Evolutionary conservation across 1,140 invertebrate species (phyloP), one percentile per base, ranked within the genome.

Genomic region (Tetramorium parvispinum): DNA sequence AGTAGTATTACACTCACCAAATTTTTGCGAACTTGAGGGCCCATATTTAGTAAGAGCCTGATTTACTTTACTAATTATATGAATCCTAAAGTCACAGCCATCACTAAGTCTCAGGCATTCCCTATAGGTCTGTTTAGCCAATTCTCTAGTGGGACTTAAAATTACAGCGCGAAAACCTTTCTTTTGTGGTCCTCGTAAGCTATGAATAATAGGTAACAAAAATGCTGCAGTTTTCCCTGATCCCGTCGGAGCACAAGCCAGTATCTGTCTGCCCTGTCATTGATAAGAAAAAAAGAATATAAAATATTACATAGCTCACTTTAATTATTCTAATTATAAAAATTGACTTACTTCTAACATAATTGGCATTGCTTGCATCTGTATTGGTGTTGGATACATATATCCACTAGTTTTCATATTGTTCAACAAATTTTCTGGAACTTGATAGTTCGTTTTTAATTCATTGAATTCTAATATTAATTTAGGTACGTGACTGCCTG

Each of bases 221-320:
- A 98, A 99, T 0, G 98, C 98, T 18, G 97, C 97, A 0, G 98
- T 98, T 95, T 99, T 99, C 82, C 97, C 97, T 73, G 98, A 98
- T 16, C 98, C 98, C 0, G 98, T 99, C 13, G 99, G 99, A 0
- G 99, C 99, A 95, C 98, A 99, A 8, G 98, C 98, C 93, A 99
- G 96, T 24, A 99, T 94, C 93, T 99, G 97, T 75, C 98, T 96
- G 51, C 96, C 96, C 97, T 98, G 88, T 79, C 18, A 32, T 10
- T 5, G 13, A 88, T n/a, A 13, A 18, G 93, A 94, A 86, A 86
- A 91, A 88, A 87, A 78, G 75, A 55, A 27, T 51, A 76, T 85
- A n/a, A 27, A 66, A 21, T 70, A 68, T 46, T 63, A 1, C n/a
- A 57, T 49, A 61, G 75, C 81, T 57, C 32, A 85, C 16, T 51